phyloP scores from a whole-genome alignment of 2,113 vertebrate genomes.

The Amblyopsis rosae region DNA sequence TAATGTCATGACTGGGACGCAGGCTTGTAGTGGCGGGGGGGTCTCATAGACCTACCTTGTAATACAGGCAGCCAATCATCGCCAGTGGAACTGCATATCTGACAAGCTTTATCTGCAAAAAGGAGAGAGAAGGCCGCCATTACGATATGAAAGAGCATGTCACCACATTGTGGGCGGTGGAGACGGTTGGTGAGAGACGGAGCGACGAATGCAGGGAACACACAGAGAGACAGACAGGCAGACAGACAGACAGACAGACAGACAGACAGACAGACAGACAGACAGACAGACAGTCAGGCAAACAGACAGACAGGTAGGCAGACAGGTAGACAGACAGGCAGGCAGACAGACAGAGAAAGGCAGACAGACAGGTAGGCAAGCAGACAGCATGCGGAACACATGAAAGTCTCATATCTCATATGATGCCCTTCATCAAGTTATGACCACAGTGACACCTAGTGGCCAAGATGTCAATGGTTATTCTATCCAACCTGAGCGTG shows the following conservation, averaged over 20 bases:
- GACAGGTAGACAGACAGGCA: too few species aligned
- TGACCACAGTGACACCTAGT: conserved; percentile 83
- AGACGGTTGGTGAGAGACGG: conserved; percentile 6
- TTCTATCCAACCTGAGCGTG: not conserved
- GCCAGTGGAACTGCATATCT: conserved; percentile 81
- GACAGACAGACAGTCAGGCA: too few species aligned
- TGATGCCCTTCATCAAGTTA: conserved; percentile 29
- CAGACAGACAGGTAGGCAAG: not conserved
- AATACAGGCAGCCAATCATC: conserved; percentile 83
- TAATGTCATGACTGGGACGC: too few species aligned
- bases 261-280: conserved; percentile 20
- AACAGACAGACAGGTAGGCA: too few species aligned
- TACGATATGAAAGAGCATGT: conserved; percentile 23
- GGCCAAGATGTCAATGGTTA: conserved; percentile 31
- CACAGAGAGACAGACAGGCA: not conserved
- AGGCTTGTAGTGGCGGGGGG: not conserved
- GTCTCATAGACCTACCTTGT: conserved; percentile 83
- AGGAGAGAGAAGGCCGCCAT: conserved; percentile 36
- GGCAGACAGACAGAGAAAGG: not conserved
- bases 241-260: conserved; percentile 4
- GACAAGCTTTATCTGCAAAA: conserved; percentile 79
- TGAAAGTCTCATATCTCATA: conserved; percentile 12
- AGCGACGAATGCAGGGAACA: conserved; percentile 26
- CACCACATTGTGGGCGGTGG: not conserved
- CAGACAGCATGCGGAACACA: not conserved